Base-by-base conservation (phyloP, 2,888 invertebrate species). In the Aleiodes alternator region DNA sequence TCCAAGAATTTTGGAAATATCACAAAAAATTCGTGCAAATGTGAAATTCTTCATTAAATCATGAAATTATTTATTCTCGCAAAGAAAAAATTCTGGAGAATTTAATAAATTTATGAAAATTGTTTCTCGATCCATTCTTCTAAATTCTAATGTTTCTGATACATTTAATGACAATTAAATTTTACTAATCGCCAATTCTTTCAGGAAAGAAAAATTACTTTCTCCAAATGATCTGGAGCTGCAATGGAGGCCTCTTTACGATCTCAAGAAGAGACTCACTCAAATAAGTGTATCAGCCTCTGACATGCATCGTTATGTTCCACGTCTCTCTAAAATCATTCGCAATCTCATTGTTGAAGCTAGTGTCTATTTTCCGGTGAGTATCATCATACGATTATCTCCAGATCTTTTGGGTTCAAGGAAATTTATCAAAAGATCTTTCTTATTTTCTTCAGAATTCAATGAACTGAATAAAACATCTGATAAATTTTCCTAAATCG, bases 201-300 rank as follows among this genome's bases (percentile, higher is more conserved):
- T 76, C 86, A 96, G 97, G 84, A 97, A 96, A 90, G 93, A 92
- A 81, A 92, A 94, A 84, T 90, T 96, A 79, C 89, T 98, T 80
- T 92, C 94, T 3, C 94, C 96, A 50, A 93, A 94, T 76, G 98
- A 98, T 78, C 87, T 98, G 74, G 92, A 92, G 76, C 90, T 98
- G 77, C 94, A 95, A 70, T 98, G 98, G 98, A 92, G 94, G 81
- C 97, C 97, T 11, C 90, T 98, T 8, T 96, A 95, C 87, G 92
- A 84, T 4, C 72, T 87, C 23, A 78, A 76, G 8, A 79, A 91
- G 80, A 91, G 92, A 81, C 90, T 94, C 77, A 91, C 93, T 82
- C 91, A 92, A 80, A 92, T 91, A 78, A 59, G 43, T 11, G 14
- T 38, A 73, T 90, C 92, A 8, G 90, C 90, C 61, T 89, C 92